These are phyloP conservation scores for Drosophila mauritiana DNA, from an alignment of 1,140 invertebrate species.

Conservation along the genomic window DNA sequence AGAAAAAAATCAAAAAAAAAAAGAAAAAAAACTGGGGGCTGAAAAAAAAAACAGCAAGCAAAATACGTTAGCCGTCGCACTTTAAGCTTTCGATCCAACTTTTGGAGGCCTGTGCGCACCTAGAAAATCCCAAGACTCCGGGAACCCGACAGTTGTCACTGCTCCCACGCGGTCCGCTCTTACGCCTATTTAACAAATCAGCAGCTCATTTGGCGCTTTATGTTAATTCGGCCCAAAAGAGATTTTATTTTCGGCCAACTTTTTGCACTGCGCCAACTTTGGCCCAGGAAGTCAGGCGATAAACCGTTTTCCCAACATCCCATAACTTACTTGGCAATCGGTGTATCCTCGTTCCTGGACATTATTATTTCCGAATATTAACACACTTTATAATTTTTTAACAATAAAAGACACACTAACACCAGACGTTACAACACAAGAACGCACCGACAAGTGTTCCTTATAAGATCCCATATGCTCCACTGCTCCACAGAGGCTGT, in stretches of 20 bases:
- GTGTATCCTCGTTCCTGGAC: constrained; percentile 71
- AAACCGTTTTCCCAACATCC: constrained; percentile 29
- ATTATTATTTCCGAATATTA: constrained; percentile 27
- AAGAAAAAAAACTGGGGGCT: background rate
- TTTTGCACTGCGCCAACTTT: constrained; percentile 24
- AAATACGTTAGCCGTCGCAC: constrained; percentile 58
- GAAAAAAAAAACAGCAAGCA: constrained; percentile 31
- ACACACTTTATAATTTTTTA: constrained; percentile 1
- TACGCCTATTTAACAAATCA: constrained; percentile 78
- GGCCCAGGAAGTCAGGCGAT: constrained; percentile 31
- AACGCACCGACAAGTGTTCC: constrained; percentile 43
- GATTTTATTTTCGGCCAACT: constrained; percentile 56
- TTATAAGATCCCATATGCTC: constrained; percentile 24
- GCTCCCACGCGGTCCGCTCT: constrained; percentile 69
- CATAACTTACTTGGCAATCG: constrained; percentile 74
- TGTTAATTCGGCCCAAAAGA: constrained; percentile 65
- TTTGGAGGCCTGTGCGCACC: constrained; percentile 66
- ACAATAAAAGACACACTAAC: constrained; percentile 34
- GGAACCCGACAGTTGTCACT: constrained; percentile 48
- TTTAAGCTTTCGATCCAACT: constrained; percentile 59
- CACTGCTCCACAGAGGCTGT: constrained; percentile 46
- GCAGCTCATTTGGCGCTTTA: constrained; percentile 76
- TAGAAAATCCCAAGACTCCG: constrained; percentile 25
- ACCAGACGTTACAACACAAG: constrained; percentile 33
- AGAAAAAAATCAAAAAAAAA: constrained; percentile 6